Percentiles rank a stretch among this genome's conserved stretches.
These are phyloP conservation scores for Anisognathus igniventris DNA, from an alignment of 2,797 vertebrate genomes.

Conservation along the genomic window DNA sequence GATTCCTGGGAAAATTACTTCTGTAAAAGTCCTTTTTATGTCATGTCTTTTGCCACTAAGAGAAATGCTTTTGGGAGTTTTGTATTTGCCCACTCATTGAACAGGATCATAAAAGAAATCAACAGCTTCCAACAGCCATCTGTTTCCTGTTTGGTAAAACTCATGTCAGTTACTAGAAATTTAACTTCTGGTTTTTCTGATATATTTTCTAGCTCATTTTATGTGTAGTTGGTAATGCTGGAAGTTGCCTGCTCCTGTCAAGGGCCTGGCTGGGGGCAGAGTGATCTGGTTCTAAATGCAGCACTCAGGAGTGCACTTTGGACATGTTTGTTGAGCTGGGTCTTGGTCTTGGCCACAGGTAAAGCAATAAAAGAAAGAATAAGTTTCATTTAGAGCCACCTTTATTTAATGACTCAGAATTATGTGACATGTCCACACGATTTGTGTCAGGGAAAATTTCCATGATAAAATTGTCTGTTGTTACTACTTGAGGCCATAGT, in stretches of 20 bases:
- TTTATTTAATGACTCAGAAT: neutral
- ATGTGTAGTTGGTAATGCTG: neutral
- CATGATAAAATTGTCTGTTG: neutral
- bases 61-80: neutral
- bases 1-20: neutral
- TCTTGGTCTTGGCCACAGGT: neutral
- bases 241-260: accelerated
- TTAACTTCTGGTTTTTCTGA: neutral
- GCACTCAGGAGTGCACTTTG: neutral
- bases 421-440: neutral
- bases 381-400: neutral
- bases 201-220: neutral
- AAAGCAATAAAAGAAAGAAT: neutral
- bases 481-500: neutral
- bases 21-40: neutral
- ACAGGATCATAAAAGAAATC: neutral
- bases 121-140: neutral
- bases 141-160: neutral
- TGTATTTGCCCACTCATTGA: neutral
- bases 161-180: neutral
- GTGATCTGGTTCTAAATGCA: neutral
- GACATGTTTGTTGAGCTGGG: neutral
- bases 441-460: neutral
- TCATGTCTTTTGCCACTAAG: neutral
- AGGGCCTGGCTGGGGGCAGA: neutral